These are phyloP conservation scores for Andinoacara biseriatus DNA, from an alignment of 2,113 vertebrate species.

Conservation along the genomic window DNA sequence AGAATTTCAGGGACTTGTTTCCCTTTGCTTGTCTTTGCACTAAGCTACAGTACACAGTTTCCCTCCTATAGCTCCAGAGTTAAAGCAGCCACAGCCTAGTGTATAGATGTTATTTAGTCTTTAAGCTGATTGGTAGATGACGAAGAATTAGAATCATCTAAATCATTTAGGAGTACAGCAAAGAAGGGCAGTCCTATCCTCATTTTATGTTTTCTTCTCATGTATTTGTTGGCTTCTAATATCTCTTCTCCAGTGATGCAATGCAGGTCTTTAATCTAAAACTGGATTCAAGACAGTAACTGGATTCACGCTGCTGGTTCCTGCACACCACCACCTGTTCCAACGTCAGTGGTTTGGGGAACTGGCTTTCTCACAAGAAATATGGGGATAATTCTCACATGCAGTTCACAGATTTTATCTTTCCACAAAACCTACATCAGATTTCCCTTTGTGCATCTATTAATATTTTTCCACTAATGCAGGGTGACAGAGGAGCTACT, in stretches of 20 bases:
- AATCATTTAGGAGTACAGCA: too few relatives aligned
- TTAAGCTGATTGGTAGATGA: too few relatives aligned
- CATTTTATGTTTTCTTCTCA: background rate
- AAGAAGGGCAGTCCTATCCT: too few relatives aligned
- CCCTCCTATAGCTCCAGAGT: background rate
- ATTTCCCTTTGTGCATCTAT: fast-evolving
- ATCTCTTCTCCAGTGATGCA: too few relatives aligned
- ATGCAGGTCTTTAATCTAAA: too few relatives aligned
- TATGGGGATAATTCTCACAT: background rate
- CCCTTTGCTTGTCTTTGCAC: background rate
- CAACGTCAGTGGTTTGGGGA: background rate
- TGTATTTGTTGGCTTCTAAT: too few relatives aligned
- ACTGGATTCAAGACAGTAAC: background rate
- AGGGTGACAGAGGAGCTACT: background rate
- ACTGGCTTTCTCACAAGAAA: background rate
- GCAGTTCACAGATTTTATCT: background rate
- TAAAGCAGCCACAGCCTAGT: background rate
- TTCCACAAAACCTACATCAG: background rate
- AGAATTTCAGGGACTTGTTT: background rate
- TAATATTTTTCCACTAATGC: background rate
- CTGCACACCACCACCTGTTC: background rate
- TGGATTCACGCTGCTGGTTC: background rate
- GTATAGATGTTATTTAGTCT: too few relatives aligned
- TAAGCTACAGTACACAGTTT: background rate
- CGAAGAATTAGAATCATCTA: too few relatives aligned